These are phyloP conservation scores for Cyprinodon brontotheroides DNA, from an alignment of 2,113 vertebrate species.

Conservation along the genomic window DNA sequence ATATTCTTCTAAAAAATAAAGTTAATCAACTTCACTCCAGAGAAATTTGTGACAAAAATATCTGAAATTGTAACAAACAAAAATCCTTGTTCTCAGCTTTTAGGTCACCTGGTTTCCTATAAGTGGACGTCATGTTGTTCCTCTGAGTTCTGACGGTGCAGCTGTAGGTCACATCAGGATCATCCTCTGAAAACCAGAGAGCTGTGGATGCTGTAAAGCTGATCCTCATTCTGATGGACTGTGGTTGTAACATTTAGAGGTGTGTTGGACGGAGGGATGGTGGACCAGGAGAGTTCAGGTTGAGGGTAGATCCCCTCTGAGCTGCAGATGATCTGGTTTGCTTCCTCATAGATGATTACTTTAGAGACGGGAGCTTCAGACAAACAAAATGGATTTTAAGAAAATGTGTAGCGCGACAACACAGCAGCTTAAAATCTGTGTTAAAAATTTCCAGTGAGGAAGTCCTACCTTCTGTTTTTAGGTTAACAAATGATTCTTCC, in stretches of 20 bases:
- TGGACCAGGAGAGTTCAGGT: conserved; percentile 61
- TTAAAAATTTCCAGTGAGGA: too few species aligned
- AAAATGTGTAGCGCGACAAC: too few species aligned
- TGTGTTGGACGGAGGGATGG: neutral
- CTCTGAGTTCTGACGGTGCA: conserved; percentile 38
- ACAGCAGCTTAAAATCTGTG: too few species aligned
- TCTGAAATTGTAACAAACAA: too few species aligned
- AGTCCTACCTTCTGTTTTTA: too few species aligned
- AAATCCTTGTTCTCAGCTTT: too few species aligned
- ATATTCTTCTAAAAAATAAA: too few species aligned
- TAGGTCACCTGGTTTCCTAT: neutral
- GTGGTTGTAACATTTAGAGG: neutral
- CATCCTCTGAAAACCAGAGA: neutral
- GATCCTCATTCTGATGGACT: neutral
- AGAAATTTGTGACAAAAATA: too few species aligned
- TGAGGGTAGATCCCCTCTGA: conserved; percentile 56
- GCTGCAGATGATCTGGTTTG: conserved; percentile 52
- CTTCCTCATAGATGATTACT: conserved; percentile 32
- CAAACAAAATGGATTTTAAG: neutral
- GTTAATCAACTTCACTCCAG: too few species aligned
- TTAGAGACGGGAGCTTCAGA: conserved; percentile 49
- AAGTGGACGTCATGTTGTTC: neutral
- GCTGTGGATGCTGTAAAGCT: conserved; percentile 21
- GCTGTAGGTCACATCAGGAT: neutral
- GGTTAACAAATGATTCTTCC: too few species aligned